Percentiles rank a stretch among this genome's conserved stretches.
phyloP scores from a whole-genome alignment of 2,113 vertebrate genomes.

The Nanorana parkeri region DNA sequence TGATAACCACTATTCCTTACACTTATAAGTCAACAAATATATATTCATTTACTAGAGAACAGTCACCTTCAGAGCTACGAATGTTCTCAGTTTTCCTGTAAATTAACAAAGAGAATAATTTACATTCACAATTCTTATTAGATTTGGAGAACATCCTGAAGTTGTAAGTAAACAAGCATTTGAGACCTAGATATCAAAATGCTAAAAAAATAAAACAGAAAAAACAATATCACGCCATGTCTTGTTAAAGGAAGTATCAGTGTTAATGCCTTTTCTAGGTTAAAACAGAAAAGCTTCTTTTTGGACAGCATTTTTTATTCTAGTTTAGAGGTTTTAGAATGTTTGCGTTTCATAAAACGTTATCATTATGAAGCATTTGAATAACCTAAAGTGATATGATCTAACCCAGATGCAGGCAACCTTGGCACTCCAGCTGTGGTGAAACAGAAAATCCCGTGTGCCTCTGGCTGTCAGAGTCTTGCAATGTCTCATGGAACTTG shows the following conservation, averaged over 20 bases:
- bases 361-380: no score
- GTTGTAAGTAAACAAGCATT: not conserved
- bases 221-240: not conserved
- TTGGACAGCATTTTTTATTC: no score
- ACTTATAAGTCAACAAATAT: slow-evolving; percentile 28
- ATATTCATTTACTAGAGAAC: slow-evolving; percentile 30
- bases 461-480: no score
- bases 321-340: no score
- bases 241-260: not conserved
- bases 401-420: no score
- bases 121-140: slow-evolving; percentile 39
- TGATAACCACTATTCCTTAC: slow-evolving; percentile 13
- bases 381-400: no score
- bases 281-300: no score
- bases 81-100: not conserved
- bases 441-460: no score
- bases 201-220: not conserved
- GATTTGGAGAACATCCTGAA: not conserved
- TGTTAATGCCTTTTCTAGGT: not conserved
- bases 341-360: no score
- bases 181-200: not conserved
- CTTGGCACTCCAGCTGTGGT: no score
- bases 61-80: slow-evolving; percentile 20
- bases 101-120: slow-evolving; percentile 32
- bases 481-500: no score